Evolutionary conservation across 2,888 invertebrate genomes (phyloP).

Genomic region (Harpalus rubripes): DNA sequence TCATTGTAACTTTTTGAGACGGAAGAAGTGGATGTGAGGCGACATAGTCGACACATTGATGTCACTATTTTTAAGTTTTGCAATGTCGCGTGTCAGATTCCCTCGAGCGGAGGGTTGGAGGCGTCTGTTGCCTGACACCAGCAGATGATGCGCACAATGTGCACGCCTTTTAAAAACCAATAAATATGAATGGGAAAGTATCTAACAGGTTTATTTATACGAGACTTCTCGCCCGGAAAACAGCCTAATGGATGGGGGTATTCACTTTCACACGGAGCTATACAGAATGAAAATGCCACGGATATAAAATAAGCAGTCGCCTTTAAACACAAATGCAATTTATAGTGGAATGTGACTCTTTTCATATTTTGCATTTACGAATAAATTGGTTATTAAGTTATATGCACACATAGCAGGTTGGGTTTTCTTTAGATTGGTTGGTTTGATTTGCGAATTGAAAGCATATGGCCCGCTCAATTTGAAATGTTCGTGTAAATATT

Average conservation of each 20-base stretch:
- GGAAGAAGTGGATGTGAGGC: conserved; percentile 51
- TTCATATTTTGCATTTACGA: no score
- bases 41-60: conserved; percentile 45
- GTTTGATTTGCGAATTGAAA: no score
- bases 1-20: conserved; percentile 50
- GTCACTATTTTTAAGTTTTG: conserved; percentile 61
- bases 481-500: no score
- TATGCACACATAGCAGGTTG: no score
- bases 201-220: conserved; percentile 67
- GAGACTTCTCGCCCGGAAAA: conserved; percentile 63
- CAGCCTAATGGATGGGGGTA: not conserved
- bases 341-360: no score
- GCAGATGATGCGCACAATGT: conserved; percentile 69
- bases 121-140: conserved; percentile 53
- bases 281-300: not conserved
- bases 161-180: conserved; percentile 72
- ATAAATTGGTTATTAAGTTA: no score
- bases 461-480: no score
- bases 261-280: conserved; percentile 5
- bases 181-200: conserved; percentile 71
- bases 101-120: conserved; percentile 19
- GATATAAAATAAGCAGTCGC: not conserved
- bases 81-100: conserved; percentile 56
- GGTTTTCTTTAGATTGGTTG: no score
- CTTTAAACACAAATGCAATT: no score